Evolutionary conservation across 2,113 vertebrate genomes (phyloP), one percentile per base, ranked within the genome.

Genomic region (Nesogale talazaci): DNA sequence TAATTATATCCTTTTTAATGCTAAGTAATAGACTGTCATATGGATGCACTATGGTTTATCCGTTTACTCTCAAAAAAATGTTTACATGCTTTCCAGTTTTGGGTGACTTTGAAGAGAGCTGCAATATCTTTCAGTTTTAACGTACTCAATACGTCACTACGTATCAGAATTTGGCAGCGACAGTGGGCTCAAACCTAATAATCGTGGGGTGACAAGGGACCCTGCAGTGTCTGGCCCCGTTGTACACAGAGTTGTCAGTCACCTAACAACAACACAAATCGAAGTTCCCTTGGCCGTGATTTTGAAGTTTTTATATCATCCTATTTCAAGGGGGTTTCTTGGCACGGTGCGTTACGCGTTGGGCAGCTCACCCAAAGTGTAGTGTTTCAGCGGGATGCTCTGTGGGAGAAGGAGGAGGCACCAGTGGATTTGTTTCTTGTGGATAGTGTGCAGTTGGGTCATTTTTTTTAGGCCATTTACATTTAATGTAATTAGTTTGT

Each of bases 401-500:
- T 19, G 2, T 61, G 59, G 17, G 16, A 61, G 19, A 61, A 61
- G 22, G 59, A 23, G 3, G 57, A 59, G 20, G 57, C 59, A 61
- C n/a, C n/a, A 65, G 9, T 61, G 59, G 59, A 20, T 22, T 61
- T 61, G 59, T 19, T 94, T 95, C 34, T 93, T 91, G 1, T 78
- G 76, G 57, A 63, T 85, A 75, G 1, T 34, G 42, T 79, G 42
- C 83, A 86, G n/a, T 65, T 52, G 20, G 38, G 29, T 93, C 57
- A 92, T 25, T 40, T 75, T 74, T 38, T 74, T 89, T 61, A 78
- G 78, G 52, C 27, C n/a, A 61, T 88, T 93, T 90, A 82, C 31
- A 40, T 88, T 78, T 92, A 88, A 89, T 89, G 27, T 87, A 80
- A 83, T 86, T 61, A 61, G 59, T 20, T 90, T 77, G 94, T 90